Conservation (phyloP, 2,113 vertebrate species). For the Cairina moschata region DNA sequence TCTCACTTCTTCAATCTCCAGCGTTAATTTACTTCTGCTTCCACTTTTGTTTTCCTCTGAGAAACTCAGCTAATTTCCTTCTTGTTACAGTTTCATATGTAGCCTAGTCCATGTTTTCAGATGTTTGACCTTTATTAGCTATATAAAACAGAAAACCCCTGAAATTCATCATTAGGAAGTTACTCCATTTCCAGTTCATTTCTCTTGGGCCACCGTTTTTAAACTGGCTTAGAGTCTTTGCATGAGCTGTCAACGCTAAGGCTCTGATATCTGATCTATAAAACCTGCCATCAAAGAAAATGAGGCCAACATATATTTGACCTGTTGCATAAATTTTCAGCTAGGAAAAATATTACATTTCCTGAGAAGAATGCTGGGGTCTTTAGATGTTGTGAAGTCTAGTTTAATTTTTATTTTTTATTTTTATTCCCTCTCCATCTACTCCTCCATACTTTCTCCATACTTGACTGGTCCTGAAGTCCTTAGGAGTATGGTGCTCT, state of each 20-base stretch:
- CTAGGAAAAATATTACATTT: neutral
- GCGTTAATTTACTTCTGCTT: neutral
- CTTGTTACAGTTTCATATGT: neutral
- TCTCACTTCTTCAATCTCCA: neutral
- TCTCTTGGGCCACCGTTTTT: conserved; percentile 13
- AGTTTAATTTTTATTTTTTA: neutral
- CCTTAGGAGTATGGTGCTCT: neutral
- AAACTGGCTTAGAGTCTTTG: neutral
- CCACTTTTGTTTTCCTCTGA: neutral
- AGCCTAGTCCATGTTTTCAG: neutral
- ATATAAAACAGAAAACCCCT: neutral
- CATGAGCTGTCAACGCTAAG: neutral
- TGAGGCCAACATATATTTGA: neutral
- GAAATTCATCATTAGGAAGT: neutral
- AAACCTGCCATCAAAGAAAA: neutral
- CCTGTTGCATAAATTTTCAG: neutral
- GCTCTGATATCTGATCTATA: neutral
- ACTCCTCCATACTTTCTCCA: neutral
- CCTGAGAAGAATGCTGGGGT: neutral
- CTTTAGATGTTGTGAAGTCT: neutral
- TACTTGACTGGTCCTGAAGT: neutral
- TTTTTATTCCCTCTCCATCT: neutral
- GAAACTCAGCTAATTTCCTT: neutral
- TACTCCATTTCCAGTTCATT: neutral
- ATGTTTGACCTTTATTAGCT: neutral